Conservation (phyloP, 1,140 invertebrate genomes). For the Brachionus rotundiformis region DNA sequence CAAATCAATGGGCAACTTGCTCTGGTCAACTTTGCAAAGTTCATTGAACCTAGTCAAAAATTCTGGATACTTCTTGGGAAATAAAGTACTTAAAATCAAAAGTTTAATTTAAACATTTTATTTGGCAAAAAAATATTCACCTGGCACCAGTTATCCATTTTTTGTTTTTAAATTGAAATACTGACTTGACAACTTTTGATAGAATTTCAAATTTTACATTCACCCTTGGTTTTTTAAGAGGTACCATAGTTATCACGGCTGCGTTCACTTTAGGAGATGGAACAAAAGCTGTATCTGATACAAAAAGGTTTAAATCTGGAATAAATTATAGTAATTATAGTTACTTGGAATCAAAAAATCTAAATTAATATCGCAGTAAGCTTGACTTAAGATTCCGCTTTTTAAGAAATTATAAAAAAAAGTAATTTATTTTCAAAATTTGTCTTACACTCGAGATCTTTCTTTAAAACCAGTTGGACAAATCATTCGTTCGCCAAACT, state of each 20-base stretch:
- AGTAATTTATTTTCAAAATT: not conserved
- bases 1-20: slow-evolving; percentile 66
- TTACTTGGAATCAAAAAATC: slow-evolving; percentile 83
- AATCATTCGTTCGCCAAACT: slow-evolving; percentile 77
- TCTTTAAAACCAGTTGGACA: slow-evolving; percentile 69
- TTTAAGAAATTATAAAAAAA: slow-evolving; percentile 38
- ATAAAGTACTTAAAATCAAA: slow-evolving; percentile 68
- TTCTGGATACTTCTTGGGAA: slow-evolving; percentile 73
- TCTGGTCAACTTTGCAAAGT: slow-evolving; percentile 74
- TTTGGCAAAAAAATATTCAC: slow-evolving; percentile 57
- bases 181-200: slow-evolving; percentile 82
- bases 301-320: too few species aligned
- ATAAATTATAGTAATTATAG: not conserved
- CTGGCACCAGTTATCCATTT: slow-evolving; percentile 72
- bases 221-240: slow-evolving; percentile 75
- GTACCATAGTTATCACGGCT: slow-evolving; percentile 83
- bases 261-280: slow-evolving; percentile 94
- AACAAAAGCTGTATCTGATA: slow-evolving; percentile 76
- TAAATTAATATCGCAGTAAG: slow-evolving; percentile 79
- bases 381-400: slow-evolving; percentile 74
- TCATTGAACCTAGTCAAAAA: slow-evolving; percentile 73
- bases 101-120: not conserved
- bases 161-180: slow-evolving; percentile 86
- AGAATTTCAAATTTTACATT: slow-evolving; percentile 77
- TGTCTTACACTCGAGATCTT: slow-evolving; percentile 83